Evolutionary conservation across 2,888 invertebrate species (phyloP), one percentile per base, ranked within the genome.

Genomic region (Heliconius hortense): DNA sequence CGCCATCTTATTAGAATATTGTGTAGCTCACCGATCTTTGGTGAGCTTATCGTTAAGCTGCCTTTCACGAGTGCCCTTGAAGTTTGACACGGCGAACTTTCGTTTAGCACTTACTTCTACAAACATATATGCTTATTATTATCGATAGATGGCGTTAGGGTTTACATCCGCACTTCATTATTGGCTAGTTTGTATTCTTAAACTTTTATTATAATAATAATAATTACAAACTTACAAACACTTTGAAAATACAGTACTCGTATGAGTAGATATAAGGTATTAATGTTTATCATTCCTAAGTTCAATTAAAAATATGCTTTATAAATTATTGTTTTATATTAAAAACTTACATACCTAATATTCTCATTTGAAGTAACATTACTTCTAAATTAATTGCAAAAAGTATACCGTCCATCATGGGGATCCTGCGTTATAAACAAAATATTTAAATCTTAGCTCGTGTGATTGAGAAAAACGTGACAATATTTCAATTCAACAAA

Each of bases 321-420:
- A 10, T 0, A 21, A 2, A n/a, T n/a, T n/a, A 1, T 11, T 68
- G 13, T 39, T 13, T 8, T 2, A n/a, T 39, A 18, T 28, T n/a
- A 53, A 15, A 4, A 15, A 5, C 7, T 28, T 39, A 83, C 88
- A 84, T 81, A 92, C 92, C 90, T 71, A 81, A 74, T 64, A 81
- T 88, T 76, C 80, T 83, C 82, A 92, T 85, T 83, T 93, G 92
- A 74, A 89, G 86, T 77, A 93, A 83, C 75, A 85, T 84, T 77
- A 90, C 89, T 86, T 93, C 93, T 77, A 93, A 83, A 76, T 86
- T 85, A 78, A 92, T 81, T 48, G 90, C 88, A 77, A 92, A 90
- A 26, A 93, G 82, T 53, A 92, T 79, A 35, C 88, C 90, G 76
- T 93, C 92, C 90, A 92, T 88, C n/a, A 80, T 79, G 73, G 80